phyloP scores from a whole-genome alignment of 2,888 invertebrate genomes.

The Cybosia mesomella region DNA sequence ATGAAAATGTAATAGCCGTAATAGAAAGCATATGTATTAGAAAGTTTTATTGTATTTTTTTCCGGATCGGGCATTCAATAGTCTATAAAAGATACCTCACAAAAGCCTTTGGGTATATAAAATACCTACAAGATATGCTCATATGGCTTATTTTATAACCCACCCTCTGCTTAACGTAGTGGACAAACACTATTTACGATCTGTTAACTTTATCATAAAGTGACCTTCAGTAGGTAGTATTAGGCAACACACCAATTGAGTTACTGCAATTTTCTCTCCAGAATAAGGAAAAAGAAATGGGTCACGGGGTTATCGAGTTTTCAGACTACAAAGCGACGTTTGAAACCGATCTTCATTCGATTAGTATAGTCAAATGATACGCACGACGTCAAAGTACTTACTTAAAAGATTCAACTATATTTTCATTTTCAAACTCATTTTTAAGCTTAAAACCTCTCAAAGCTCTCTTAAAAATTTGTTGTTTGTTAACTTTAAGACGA shows the following conservation, averaged over 20 bases:
- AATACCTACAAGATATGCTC: constrained; percentile 54
- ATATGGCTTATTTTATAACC: constrained; percentile 57
- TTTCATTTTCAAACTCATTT: constrained; percentile 11
- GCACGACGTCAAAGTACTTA: constrained; percentile 39
- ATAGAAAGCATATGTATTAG: too few relatives aligned
- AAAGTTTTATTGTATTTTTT: too few relatives aligned
- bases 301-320: constrained; percentile 49
- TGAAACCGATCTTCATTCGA: constrained; percentile 49
- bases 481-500: constrained; percentile 28
- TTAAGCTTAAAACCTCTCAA: neutral
- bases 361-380: constrained; percentile 54
- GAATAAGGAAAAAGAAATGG: constrained; percentile 43
- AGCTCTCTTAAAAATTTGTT: constrained; percentile 12
- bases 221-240: constrained; percentile 17
- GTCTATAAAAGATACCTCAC: constrained; percentile 49
- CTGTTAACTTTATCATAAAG: constrained; percentile 53
- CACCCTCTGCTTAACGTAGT: constrained; percentile 38
- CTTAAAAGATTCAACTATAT: constrained; percentile 38
- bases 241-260: constrained; percentile 15
- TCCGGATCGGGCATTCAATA: constrained; percentile 47
- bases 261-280: constrained; percentile 29
- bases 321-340: constrained; percentile 38
- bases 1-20: too few relatives aligned
- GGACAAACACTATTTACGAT: constrained; percentile 53
- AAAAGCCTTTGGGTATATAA: constrained; percentile 55